Percentiles rank a stretch among this genome's conserved stretches.
These are phyloP conservation scores for Palloptera scutellata DNA, from an alignment of 2,888 invertebrate species.

Conservation along the genomic window DNA sequence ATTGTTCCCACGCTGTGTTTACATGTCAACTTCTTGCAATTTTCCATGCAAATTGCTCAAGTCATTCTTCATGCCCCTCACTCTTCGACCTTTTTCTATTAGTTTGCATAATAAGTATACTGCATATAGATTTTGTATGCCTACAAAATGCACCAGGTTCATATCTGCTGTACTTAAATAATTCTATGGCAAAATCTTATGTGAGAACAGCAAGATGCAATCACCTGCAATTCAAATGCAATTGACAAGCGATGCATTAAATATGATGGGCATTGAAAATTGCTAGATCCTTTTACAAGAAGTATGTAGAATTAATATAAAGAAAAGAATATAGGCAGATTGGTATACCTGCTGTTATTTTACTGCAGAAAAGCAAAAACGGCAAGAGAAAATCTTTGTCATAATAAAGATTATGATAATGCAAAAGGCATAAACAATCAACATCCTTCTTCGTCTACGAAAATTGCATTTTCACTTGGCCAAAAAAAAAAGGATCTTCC, in stretches of 20 bases:
- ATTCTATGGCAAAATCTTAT: conserved; percentile 13
- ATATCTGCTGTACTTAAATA: not conserved
- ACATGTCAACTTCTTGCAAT: too few relatives aligned
- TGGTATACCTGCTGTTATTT: too few relatives aligned
- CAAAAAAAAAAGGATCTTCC: not conserved
- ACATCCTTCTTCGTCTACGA: conserved; percentile 21
- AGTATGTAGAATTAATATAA: too few relatives aligned
- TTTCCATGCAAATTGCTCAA: conserved; percentile 14
- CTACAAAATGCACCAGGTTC: too few relatives aligned
- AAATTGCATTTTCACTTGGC: conserved; percentile 35
- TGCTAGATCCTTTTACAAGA: not conserved
- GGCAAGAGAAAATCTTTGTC: conserved; percentile 24
- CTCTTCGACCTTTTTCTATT: not conserved
- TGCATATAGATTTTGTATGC: too few relatives aligned
- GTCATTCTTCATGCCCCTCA: conserved; percentile 2
- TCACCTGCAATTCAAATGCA: conserved; percentile 7
- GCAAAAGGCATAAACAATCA: not conserved
- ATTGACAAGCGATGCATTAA: not conserved
- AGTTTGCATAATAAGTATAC: conserved; percentile 25
- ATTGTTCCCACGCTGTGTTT: too few relatives aligned
- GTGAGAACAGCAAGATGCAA: conserved; percentile 28
- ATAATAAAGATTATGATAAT: conserved; percentile 24
- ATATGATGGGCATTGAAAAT: conserved; percentile 26
- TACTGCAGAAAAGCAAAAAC: not conserved
- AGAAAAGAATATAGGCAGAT: too few relatives aligned